Base-by-base conservation (phyloP, 1,140 invertebrate species). In the Chymomyza costata region DNA sequence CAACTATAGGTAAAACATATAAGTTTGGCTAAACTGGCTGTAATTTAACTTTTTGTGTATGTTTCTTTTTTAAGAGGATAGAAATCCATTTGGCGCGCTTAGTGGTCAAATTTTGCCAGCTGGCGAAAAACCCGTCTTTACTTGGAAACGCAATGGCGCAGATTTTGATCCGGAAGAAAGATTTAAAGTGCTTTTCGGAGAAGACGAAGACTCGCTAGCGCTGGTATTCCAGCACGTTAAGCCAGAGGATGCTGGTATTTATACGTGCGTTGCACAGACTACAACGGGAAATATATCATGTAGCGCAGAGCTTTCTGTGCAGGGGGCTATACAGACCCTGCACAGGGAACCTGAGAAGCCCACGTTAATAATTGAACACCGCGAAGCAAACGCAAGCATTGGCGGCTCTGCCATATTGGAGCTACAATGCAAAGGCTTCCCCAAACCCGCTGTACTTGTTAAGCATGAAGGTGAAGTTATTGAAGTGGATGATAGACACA, bases 341-440 rank as follows among this genome's bases (percentile, higher is more conserved):
- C 83, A 92, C 57, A 89, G 91, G 49, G 94, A 96, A 83, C 94
- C 95, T 0, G 91, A 93, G 61, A 92, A 93, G 62, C 95, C 95
- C 2, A 87, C 87, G 21, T 86, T 97, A 10, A 88, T 91, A 16
- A 91, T 92, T 37, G 94, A 95, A 82, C 90, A 92, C 28, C 89
- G 89, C 34, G 89, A 91, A 50, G 90, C 92, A 0, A 92, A 95
- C 76, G 93, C 93, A 6, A 92, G 89, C 46, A 89, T 91, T 37
- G 95, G 95, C 38, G 94, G 92, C 0, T 95, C 95, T 6, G 97
- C 97, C n/a, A 98, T 98, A 90, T 86, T 99, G 59, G 97, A 99
- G 71, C 89, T 95, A 13, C 91, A 94, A 82, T 93, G 97, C 54
- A 94, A 94, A 82, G 97, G 97, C 47, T 99, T 93, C 85, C 97